A percentile compares a stretch with the other conserved stretches of the same genome.
Conservation (phyloP, 2,113 vertebrate genomes). For the Forbesichthys papilliferus region DNA sequence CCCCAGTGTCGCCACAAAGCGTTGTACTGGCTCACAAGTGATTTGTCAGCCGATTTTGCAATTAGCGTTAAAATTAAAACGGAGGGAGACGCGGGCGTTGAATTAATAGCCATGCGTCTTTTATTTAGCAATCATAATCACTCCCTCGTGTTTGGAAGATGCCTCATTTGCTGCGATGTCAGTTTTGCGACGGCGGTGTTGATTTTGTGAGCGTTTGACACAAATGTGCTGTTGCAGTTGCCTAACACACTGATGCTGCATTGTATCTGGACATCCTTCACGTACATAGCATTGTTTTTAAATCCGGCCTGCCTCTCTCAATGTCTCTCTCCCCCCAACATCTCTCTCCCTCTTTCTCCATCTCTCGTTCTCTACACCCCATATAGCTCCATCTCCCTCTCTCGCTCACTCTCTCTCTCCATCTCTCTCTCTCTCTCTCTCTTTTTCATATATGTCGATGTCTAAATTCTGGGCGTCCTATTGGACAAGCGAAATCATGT, state of each 20-base stretch:
- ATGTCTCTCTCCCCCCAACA: not conserved
- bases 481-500: no score
- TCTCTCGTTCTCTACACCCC: not conserved
- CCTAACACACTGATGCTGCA: conserved; percentile 32
- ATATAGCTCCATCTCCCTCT: not conserved
- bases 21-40: conserved; percentile 51
- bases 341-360: not conserved
- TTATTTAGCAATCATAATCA: conserved; percentile 66
- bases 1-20: conserved; percentile 32
- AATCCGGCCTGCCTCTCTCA: not conserved
- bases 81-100: conserved; percentile 48
- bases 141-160: conserved; percentile 57
- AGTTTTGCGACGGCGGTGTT: conserved; percentile 46
- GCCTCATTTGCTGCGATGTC: conserved; percentile 38
- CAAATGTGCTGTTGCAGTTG: conserved; percentile 50
- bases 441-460: not conserved
- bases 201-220: conserved; percentile 53
- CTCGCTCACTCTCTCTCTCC: not conserved
- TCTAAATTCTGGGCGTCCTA: no score
- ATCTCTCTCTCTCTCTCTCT: conserved; percentile 1
- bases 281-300: not conserved
- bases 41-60: conserved; percentile 64
- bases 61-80: conserved; percentile 67
- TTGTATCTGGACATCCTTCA: not conserved
- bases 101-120: conserved; percentile 67